Conservation (phyloP, 2,888 invertebrate genomes). For the Protodeltote pygarga region DNA sequence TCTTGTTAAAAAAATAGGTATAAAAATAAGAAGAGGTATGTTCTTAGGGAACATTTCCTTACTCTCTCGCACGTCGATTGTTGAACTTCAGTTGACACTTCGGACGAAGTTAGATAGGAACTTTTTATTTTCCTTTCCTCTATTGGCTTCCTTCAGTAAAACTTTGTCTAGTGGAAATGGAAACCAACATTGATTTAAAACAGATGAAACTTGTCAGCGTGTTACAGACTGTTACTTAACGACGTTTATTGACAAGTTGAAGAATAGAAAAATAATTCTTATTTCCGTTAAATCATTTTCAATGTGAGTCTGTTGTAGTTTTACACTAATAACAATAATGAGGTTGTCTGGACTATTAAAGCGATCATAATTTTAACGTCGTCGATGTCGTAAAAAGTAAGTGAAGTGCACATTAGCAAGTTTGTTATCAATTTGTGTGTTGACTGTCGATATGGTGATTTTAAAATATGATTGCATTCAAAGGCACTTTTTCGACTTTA, state of each 20-base stretch:
- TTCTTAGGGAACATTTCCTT: constrained; percentile 42
- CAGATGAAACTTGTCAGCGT: constrained; percentile 51
- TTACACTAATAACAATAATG: too few relatives aligned
- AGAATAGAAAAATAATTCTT: constrained; percentile 18
- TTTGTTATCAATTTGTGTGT: too few relatives aligned
- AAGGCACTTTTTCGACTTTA: too few relatives aligned
- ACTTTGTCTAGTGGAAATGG: constrained; percentile 63
- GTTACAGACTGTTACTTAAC: constrained; percentile 43
- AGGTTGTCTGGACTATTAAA: too few relatives aligned
- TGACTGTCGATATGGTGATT: too few relatives aligned
- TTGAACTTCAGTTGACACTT: constrained; percentile 73
- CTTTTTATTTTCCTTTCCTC: constrained; percentile 69
- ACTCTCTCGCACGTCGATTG: constrained; percentile 53
- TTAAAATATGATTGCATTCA: too few relatives aligned
- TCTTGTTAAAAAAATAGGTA: constrained; percentile 20
- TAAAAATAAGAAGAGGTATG: constrained; percentile 9
- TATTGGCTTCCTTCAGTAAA: constrained; percentile 66
- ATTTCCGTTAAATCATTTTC: neutral
- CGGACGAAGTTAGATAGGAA: constrained; percentile 62
- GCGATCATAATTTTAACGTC: too few relatives aligned
- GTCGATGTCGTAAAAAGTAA: too few relatives aligned
- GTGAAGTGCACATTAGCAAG: too few relatives aligned
- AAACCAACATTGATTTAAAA: constrained; percentile 69
- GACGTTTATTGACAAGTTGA: constrained; percentile 37
- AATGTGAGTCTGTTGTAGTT: neutral